Conservation (phyloP, 2,113 vertebrate genomes). For the Cololabis saira region DNA sequence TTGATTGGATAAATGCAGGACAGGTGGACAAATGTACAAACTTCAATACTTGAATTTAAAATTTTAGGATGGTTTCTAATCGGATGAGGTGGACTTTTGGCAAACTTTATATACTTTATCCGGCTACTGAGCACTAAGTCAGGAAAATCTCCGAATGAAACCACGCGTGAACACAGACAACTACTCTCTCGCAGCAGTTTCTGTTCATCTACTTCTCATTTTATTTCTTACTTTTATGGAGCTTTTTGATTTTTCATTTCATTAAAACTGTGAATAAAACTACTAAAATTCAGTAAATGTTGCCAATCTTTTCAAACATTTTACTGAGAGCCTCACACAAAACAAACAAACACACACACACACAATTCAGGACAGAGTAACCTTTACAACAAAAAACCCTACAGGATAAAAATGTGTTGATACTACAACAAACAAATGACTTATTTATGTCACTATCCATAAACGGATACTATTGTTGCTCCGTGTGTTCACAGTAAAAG, state of each 20-base stretch:
- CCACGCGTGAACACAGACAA: background rate
- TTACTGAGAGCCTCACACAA: too few species aligned
- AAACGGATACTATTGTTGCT: background rate
- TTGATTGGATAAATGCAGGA: background rate
- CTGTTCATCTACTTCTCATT: too few species aligned
- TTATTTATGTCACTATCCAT: constrained; percentile 14
- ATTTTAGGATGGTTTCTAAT: too few species aligned
- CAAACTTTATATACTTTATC: too few species aligned
- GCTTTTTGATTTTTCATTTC: background rate
- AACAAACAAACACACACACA: too few species aligned
- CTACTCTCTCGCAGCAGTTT: too few species aligned
- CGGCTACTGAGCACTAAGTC: background rate
- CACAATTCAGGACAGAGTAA: too few species aligned
- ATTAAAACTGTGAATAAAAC: too few species aligned
- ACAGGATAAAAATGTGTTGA: background rate
- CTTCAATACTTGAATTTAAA: background rate
- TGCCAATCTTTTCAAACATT: too few species aligned
- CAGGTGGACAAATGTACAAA: background rate
- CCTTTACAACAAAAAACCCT: too few species aligned
- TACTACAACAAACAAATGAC: background rate
- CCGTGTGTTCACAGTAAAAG: background rate
- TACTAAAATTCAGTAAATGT: too few species aligned
- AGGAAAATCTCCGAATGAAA: background rate
- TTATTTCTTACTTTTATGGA: background rate
- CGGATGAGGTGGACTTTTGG: background rate